These are phyloP conservation scores for Mastomys natalensis DNA, from an alignment of 2,113 vertebrate genomes.

Conservation along the genomic window DNA sequence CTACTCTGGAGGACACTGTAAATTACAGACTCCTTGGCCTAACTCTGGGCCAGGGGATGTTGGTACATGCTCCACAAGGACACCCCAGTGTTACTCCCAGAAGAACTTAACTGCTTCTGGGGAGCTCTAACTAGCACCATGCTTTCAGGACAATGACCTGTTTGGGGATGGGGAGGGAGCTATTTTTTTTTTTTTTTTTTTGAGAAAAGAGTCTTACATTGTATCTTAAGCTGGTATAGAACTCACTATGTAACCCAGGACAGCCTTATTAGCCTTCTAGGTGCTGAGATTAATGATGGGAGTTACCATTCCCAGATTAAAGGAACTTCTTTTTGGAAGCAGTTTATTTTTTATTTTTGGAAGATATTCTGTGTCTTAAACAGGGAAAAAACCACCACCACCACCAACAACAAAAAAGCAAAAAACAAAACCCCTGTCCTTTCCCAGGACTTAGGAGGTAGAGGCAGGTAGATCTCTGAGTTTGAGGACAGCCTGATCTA, in stretches of 20 bases:
- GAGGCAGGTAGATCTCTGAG: not conserved
- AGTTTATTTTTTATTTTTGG: no score
- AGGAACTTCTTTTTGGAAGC: not conserved
- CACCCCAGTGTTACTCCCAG: not conserved
- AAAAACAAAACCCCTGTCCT: not conserved
- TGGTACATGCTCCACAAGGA: no score
- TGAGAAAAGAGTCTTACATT: not conserved
- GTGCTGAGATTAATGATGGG: not conserved
- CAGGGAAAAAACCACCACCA: no score
- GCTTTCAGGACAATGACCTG: not conserved
- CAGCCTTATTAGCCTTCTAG: not conserved
- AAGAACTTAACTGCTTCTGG: not conserved
- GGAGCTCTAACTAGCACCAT: not conserved
- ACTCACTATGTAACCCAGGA: not conserved
- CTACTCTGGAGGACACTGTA: not conserved
- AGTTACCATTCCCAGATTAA: not conserved
- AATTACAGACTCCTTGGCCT: not conserved
- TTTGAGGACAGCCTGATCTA: not conserved
- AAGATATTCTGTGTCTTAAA: not conserved
- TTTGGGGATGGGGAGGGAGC: not conserved
- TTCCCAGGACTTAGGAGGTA: not conserved
- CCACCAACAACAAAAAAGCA: not conserved
- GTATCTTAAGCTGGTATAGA: not conserved
- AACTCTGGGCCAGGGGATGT: not conserved
- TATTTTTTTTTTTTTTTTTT: no score